Evolutionary conservation across 2,888 invertebrate species (phyloP).

Genomic region (Petrolisthes cinctipes): DNA sequence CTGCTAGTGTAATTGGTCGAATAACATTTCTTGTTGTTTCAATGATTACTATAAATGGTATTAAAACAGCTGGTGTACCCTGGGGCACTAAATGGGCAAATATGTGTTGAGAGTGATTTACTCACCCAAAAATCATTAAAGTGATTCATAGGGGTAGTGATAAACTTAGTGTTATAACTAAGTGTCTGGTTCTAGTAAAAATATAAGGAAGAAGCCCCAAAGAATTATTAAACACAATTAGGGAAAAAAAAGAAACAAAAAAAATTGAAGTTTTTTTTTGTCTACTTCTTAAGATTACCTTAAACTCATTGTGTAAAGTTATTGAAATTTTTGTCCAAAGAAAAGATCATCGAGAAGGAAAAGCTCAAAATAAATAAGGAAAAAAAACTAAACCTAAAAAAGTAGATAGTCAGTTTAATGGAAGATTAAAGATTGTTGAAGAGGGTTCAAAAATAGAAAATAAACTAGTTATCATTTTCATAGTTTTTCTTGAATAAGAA

Average conservation of each 20-base stretch:
- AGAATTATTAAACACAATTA: slow-evolving; percentile 79
- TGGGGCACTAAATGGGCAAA: slow-evolving; percentile 79
- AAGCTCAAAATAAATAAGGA: slow-evolving; percentile 72
- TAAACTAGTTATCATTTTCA: slow-evolving; percentile 80
- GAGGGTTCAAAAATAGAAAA: slow-evolving; percentile 79
- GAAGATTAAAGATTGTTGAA: slow-evolving; percentile 73
- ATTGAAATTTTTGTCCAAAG: neutral
- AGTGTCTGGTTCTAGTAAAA: too few species aligned
- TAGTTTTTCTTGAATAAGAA: slow-evolving; percentile 68
- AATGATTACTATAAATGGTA: slow-evolving; percentile 82
- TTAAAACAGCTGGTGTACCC: slow-evolving; percentile 77
- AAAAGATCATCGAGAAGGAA: slow-evolving; percentile 67
- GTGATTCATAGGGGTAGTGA: too few species aligned
- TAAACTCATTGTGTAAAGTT: slow-evolving; percentile 8
- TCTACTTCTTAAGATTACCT: neutral
- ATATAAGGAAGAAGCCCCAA: slow-evolving; percentile 80
- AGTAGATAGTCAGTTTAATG: slow-evolving; percentile 77
- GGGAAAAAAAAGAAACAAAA: slow-evolving; percentile 75
- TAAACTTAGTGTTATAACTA: too few species aligned
- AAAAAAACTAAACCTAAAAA: slow-evolving; percentile 73
- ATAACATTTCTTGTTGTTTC: slow-evolving; percentile 82
- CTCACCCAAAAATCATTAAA: too few species aligned
- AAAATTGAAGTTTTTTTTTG: slow-evolving; percentile 62
- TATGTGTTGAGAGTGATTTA: slow-evolving; percentile 76
- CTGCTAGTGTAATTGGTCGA: slow-evolving; percentile 79